These are phyloP conservation scores for Erebia epiphron DNA, from an alignment of 2,888 invertebrate species.

Conservation along the genomic window DNA sequence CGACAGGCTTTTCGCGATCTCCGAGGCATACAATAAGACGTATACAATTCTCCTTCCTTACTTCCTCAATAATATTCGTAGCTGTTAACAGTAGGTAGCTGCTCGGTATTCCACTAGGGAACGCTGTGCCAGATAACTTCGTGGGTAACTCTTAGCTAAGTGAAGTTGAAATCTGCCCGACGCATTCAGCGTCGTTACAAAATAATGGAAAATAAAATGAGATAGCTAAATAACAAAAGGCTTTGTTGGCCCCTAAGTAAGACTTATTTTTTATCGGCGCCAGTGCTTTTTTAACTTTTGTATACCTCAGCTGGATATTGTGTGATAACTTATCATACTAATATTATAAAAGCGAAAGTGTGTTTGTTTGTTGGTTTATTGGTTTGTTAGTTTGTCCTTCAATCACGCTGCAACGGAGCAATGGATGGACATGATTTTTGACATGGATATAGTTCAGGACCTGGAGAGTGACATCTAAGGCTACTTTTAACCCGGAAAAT, in stretches of 20 bases:
- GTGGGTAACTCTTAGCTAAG: constrained; percentile 11
- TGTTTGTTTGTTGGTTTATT: too few species aligned
- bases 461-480: too few species aligned
- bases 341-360: too few species aligned
- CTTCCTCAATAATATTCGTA: not conserved
- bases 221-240: not conserved
- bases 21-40: too few species aligned
- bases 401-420: too few species aligned
- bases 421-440: too few species aligned
- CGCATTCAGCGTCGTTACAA: constrained; percentile 15
- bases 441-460: too few species aligned
- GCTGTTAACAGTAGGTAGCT: constrained; percentile 17
- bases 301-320: too few species aligned
- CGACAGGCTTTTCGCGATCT: too few species aligned
- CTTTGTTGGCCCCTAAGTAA: not conserved
- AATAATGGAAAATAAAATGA: constrained; percentile 5
- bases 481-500: too few species aligned
- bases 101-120: not conserved
- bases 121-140: constrained; percentile 17
- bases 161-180: constrained; percentile 25
- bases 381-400: too few species aligned
- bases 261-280: not conserved
- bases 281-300: not conserved
- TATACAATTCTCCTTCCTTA: not conserved
- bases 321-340: too few species aligned